Percentiles rank a stretch among this genome's conserved stretches.
phyloP scores from a whole-genome alignment of 2,888 invertebrate genomes.

The Argynnis bischoffii region DNA sequence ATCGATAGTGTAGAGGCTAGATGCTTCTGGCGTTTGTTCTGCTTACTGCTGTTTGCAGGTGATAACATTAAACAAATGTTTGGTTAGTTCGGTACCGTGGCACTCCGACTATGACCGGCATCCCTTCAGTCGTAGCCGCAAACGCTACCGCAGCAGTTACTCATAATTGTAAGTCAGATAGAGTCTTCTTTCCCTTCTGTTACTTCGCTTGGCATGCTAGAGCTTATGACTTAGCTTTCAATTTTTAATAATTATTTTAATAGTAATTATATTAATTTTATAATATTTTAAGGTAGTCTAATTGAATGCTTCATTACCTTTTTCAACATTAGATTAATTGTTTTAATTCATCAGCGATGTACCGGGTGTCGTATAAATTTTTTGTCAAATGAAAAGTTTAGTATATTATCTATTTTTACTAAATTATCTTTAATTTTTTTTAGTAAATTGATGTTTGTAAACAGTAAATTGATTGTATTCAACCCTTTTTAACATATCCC shows the following conservation, averaged over 20 bases:
- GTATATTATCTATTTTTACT: too few relatives aligned
- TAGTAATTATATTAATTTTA: not conserved
- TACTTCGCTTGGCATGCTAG: conserved; percentile 29
- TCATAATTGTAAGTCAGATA: conserved; percentile 65
- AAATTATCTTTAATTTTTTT: too few relatives aligned
- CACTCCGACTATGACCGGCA: conserved; percentile 57
- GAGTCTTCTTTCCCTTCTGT: conserved; percentile 35
- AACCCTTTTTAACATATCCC: too few relatives aligned
- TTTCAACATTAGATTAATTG: not conserved
- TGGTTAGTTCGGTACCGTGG: conserved; percentile 80
- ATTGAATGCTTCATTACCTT: conserved; percentile 5
- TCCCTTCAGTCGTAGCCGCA: conserved; percentile 49
- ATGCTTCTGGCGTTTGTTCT: conserved; percentile 71
- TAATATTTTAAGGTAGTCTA: not conserved
- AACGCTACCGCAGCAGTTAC: conserved; percentile 60
- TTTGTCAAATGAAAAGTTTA: too few relatives aligned
- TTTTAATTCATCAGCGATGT: too few relatives aligned
- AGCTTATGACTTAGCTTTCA: conserved; percentile 25
- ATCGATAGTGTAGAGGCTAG: conserved; percentile 52
- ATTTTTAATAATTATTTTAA: too few relatives aligned
- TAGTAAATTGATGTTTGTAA: too few relatives aligned
- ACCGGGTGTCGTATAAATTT: too few relatives aligned
- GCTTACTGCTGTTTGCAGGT: conserved; percentile 78
- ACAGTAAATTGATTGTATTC: too few relatives aligned
- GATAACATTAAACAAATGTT: conserved; percentile 81